phyloP scores from a whole-genome alignment of 1,140 invertebrate genomes.

The Drosophila pseudoananassae region DNA sequence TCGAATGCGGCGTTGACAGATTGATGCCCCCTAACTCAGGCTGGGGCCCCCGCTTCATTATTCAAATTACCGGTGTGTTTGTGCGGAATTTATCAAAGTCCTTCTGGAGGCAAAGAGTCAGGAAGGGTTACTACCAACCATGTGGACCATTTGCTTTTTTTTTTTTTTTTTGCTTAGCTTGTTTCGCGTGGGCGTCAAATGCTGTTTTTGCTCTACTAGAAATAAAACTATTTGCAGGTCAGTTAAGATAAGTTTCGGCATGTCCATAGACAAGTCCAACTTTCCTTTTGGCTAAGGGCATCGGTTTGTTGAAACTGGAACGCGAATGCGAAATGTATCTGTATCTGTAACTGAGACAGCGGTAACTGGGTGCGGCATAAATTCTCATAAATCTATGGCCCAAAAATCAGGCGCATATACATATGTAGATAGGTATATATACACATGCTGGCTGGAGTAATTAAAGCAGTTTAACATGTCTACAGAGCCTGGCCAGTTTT shows the following conservation, averaged over 20 bases:
- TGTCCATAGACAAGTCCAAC: conserved; percentile 49
- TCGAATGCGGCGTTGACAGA: conserved; percentile 69
- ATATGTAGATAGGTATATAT: conserved; percentile 52
- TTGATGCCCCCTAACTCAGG: conserved; percentile 74
- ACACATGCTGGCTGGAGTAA: conserved; percentile 65
- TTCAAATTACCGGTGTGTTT: conserved; percentile 75
- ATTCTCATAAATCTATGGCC: conserved; percentile 78
- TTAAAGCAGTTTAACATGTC: conserved; percentile 82
- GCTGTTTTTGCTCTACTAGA: conserved; percentile 30
- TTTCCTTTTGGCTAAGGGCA: conserved; percentile 79
- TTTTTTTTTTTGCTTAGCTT: not conserved
- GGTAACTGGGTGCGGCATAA: conserved; percentile 65
- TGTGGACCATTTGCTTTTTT: conserved; percentile 47
- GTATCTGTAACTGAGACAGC: conserved; percentile 11
- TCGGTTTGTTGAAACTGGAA: conserved; percentile 25
- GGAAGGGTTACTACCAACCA: conserved; percentile 11
- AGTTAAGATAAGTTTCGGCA: conserved; percentile 63
- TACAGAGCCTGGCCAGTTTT: conserved; percentile 62
- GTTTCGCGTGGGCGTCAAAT: conserved; percentile 68
- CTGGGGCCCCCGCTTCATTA: conserved; percentile 72
- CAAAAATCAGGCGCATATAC: conserved; percentile 43
- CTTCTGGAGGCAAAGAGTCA: conserved; percentile 24
- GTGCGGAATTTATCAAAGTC: conserved; percentile 81
- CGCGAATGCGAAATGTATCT: conserved; percentile 27
- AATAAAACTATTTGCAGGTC: conserved; percentile 70